phyloP scores from a whole-genome alignment of 2,888 invertebrate genomes.

The Pomacea canaliculata region DNA sequence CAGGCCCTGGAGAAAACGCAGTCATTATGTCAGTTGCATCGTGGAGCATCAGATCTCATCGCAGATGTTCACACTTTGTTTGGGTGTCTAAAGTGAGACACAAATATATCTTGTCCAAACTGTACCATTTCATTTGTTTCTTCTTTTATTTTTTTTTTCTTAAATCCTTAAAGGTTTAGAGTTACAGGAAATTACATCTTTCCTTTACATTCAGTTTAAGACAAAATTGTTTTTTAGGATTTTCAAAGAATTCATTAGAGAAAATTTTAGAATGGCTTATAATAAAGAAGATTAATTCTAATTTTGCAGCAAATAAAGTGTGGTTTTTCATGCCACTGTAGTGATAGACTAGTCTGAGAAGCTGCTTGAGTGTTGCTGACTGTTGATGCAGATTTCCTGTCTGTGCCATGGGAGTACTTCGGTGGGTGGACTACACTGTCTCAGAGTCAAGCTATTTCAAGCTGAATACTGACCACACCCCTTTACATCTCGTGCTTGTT shows the following conservation, averaged over 20 bases:
- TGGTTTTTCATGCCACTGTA: no score
- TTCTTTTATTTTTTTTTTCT: no score
- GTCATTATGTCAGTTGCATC: conserved; percentile 88
- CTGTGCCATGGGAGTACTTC: conserved; percentile 90
- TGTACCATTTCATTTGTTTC: no score
- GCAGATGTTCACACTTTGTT: conserved; percentile 92
- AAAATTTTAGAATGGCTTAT: no score
- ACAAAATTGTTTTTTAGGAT: no score
- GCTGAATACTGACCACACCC: conserved; percentile 94
- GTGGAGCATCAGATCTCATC: conserved; percentile 92
- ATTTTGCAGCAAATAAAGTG: no score
- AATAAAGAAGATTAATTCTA: no score
- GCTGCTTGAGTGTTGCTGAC: not conserved
- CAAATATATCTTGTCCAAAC: no score
- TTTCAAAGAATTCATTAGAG: no score
- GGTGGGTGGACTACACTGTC: conserved; percentile 96
- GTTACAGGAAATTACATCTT: no score
- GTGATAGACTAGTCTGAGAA: not conserved
- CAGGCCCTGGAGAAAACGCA: conserved; percentile 95
- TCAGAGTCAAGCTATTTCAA: conserved; percentile 97
- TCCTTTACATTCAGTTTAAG: no score
- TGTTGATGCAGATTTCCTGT: conserved; percentile 83
- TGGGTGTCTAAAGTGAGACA: conserved; percentile 64
- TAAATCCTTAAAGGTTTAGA: no score
- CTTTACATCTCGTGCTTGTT: conserved; percentile 91